Evolutionary conservation across 2,113 vertebrate genomes (phyloP).

Genomic region (Rynchops niger): DNA sequence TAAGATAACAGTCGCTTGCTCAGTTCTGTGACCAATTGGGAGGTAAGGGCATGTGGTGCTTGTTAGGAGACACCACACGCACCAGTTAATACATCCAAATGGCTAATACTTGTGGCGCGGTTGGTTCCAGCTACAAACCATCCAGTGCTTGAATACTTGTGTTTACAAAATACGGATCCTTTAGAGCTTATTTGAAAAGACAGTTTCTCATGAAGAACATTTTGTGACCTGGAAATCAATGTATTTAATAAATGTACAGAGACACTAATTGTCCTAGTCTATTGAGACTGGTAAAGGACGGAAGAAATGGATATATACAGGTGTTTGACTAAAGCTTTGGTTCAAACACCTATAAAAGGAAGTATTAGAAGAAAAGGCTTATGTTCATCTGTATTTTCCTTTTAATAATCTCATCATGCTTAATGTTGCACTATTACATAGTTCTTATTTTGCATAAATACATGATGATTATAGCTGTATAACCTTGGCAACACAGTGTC

Average conservation of each 20-base stretch:
- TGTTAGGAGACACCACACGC: not conserved
- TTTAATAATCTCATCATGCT: not conserved
- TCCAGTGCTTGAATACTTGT: not conserved
- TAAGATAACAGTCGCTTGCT: not conserved
- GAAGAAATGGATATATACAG: not conserved
- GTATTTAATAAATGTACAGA: not conserved
- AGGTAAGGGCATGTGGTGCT: not conserved
- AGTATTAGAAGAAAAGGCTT: not conserved
- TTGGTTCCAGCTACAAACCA: not conserved
- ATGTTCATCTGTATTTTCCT: slow-evolving; percentile 6
- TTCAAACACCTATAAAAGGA: not conserved
- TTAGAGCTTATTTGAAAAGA: not conserved
- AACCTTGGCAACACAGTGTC: slow-evolving; percentile 61
- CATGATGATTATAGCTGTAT: slow-evolving; percentile 60
- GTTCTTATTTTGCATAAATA: slow-evolving; percentile 56
- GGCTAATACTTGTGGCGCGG: not conserved
- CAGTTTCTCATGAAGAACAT: not conserved
- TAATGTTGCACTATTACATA: slow-evolving; percentile 47
- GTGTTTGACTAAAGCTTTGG: not conserved
- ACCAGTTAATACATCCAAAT: not conserved
- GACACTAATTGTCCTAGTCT: not conserved
- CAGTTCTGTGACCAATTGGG: not conserved
- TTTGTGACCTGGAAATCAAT: not conserved
- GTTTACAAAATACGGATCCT: not conserved
- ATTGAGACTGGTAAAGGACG: not conserved